Percentiles rank a stretch among this genome's conserved stretches.
These are phyloP conservation scores for Nasalis larvatus DNA, from an alignment of 2,113 vertebrate genomes.

Conservation along the genomic window DNA sequence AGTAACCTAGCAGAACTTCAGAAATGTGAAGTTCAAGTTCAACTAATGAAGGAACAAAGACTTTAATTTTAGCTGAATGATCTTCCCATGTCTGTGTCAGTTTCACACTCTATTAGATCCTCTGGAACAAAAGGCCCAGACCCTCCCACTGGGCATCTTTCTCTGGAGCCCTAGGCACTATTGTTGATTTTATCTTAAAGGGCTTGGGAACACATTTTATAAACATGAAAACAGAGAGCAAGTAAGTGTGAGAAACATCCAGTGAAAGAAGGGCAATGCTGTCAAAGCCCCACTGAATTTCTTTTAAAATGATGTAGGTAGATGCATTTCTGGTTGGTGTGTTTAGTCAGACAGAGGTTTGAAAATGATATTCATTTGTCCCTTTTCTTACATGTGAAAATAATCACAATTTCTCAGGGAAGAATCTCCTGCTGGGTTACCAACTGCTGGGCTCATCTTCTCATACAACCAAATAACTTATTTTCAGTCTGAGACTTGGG, in stretches of 20 bases:
- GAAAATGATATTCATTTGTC: conserved; percentile 41
- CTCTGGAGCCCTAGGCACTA: conserved; percentile 50
- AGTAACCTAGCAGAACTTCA: conserved; percentile 58
- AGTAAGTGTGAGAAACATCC: conserved; percentile 73
- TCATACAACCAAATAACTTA: conserved; percentile 30
- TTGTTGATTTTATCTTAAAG: conserved; percentile 74
- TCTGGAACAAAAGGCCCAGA: conserved; percentile 60
- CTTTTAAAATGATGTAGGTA: conserved; percentile 46
- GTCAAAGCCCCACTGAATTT: conserved; percentile 8
- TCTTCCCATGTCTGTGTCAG: conserved; percentile 54
- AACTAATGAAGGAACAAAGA: conserved; percentile 73
- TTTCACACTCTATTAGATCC: conserved; percentile 51
- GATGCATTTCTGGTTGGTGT: conserved; percentile 46
- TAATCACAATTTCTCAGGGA: conserved; percentile 30
- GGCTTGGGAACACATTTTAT: conserved; percentile 75
- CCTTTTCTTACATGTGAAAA: conserved; percentile 57
- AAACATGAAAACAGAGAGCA: conserved; percentile 70
- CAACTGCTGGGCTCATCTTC: conserved; percentile 25
- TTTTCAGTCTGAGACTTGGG: conserved; percentile 27
- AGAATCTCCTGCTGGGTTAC: background rate
- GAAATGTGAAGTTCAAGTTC: conserved; percentile 70
- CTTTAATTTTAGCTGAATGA: conserved; percentile 69
- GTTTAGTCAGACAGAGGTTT: conserved; percentile 36
- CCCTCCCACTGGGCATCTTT: conserved; percentile 68
- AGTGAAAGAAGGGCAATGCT: conserved; percentile 46